Evolutionary conservation across 1,140 invertebrate species (phyloP).

Genomic region (Atta colombica): DNA sequence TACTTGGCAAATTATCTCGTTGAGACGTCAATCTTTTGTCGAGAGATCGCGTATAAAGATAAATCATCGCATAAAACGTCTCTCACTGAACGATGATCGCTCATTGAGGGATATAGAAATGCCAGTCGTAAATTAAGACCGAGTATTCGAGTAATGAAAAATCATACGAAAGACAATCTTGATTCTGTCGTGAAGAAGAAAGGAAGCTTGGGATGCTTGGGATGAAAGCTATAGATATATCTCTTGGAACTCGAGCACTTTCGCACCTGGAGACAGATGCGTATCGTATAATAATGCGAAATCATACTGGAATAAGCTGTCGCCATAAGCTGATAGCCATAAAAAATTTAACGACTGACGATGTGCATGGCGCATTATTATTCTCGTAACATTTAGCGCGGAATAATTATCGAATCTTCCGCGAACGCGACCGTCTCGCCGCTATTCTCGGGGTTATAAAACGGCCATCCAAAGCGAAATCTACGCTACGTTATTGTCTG

Average conservation of each 20-base stretch:
- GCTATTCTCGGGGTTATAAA: slow-evolving; percentile 72
- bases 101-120: not conserved
- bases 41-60: slow-evolving; percentile 46
- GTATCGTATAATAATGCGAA: slow-evolving; percentile 2
- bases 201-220: not conserved
- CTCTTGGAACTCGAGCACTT: slow-evolving; percentile 32
- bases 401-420: slow-evolving; percentile 69
- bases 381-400: slow-evolving; percentile 50
- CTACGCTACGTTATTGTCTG: slow-evolving; percentile 68
- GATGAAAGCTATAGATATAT: not conserved
- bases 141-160: slow-evolving; percentile 18
- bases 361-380: slow-evolving; percentile 14
- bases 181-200: not conserved
- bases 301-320: slow-evolving; percentile 17
- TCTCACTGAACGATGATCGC: not conserved
- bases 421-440: slow-evolving; percentile 55
- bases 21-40: slow-evolving; percentile 38
- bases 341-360: slow-evolving; percentile 41
- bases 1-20: slow-evolving; percentile 53
- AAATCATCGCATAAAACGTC: slow-evolving; percentile 26
- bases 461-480: slow-evolving; percentile 63
- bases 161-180: not conserved
- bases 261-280: not conserved
- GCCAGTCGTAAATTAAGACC: slow-evolving; percentile 27
- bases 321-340: not conserved